Conservation (phyloP, 2,797 vertebrate species). For the Xiphorhynchus erythropygius region DNA sequence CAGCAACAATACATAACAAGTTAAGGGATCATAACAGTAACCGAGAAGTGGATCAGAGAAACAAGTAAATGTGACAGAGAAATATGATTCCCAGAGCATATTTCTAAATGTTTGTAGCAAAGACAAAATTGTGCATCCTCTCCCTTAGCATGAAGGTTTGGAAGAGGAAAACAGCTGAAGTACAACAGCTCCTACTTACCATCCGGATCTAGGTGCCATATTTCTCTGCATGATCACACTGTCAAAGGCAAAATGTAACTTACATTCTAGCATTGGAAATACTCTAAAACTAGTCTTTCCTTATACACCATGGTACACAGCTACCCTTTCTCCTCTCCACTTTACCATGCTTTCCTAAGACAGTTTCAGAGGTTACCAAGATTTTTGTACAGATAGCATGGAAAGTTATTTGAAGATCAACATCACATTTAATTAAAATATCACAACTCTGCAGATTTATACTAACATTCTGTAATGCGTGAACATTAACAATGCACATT, state of each 20-base stretch:
- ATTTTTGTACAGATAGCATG: rapidly evolving
- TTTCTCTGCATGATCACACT: not conserved
- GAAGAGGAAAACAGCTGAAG: not conserved
- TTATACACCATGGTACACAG: not conserved
- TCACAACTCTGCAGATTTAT: not conserved
- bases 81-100: not conserved
- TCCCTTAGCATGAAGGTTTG: not conserved
- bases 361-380: not conserved
- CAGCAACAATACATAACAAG: rapidly evolving
- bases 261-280: not conserved
- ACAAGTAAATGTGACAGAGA: not conserved
- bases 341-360: not conserved
- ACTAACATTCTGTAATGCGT: rapidly evolving
- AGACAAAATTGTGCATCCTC: not conserved
- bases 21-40: not conserved
- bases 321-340: not conserved
- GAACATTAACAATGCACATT: not conserved
- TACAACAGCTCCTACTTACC: not conserved
- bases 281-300: not conserved
- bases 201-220: not conserved
- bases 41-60: not conserved
- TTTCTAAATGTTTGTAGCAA: not conserved
- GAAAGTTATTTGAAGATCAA: not conserved
- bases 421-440: not conserved
- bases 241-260: not conserved